Evolutionary conservation across 2,888 invertebrate species (phyloP).

Genomic region (Halocaridina rubra): DNA sequence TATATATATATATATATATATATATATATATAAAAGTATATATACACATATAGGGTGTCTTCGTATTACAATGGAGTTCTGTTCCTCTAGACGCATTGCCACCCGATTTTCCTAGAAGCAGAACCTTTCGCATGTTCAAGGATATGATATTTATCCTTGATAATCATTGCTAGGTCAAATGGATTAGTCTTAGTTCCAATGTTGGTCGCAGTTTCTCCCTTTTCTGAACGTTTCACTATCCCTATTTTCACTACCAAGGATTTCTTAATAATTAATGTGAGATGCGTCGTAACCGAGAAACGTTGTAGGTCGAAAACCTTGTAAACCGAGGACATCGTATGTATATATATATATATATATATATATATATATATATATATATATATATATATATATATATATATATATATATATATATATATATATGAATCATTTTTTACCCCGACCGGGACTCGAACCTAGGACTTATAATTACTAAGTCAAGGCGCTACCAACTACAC

Average conservation of each 20-base stretch:
- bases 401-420: slow-evolving; percentile 7
- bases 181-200: background rate
- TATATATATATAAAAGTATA: slow-evolving; percentile 14
- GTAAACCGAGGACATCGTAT: background rate
- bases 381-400: background rate
- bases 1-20: background rate
- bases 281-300: no score
- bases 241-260: background rate
- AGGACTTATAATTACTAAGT: no score
- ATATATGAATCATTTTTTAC: no score
- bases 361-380: background rate
- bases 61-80: no score
- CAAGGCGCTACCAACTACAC: no score
- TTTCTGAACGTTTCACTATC: no score
- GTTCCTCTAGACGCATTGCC: no score
- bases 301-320: background rate
- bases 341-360: background rate
- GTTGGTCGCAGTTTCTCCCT: background rate
- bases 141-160: no score
- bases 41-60: no score
- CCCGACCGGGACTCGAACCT: no score
- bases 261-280: background rate
- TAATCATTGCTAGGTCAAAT: background rate
- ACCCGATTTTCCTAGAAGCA: background rate
- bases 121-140: no score